Base-by-base conservation (phyloP, 2,113 vertebrate species). In the Gnathochromis pfefferi region DNA sequence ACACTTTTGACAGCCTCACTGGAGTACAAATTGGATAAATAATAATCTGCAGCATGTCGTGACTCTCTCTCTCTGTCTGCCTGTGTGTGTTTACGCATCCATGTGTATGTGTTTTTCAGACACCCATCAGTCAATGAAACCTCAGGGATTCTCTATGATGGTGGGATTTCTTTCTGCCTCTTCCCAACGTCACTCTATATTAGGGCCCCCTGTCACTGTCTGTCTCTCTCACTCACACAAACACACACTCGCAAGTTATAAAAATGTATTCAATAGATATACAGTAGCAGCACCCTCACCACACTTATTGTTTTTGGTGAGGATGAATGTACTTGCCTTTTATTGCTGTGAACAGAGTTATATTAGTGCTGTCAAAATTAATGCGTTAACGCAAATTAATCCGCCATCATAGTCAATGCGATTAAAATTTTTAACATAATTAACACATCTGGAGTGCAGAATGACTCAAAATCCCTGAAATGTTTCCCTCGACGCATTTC, bases 11-110 rank as follows among this genome's bases (percentile, higher is more conserved):
- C 87, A 90, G 60, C 60, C 85, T 75, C 82, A 28, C 45, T 81
- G 80, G 63, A 87, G 85, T 87, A 80, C 82, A 90, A 87, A 85
- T 70, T 89, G 85, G 87, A 92, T 92, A 88, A 90, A 92, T 90
- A 86, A 90, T 82, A 75, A 88, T 86, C 79, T 83, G 82, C 65
- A 80, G 82, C 33, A 70, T 42, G 73, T 58, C 9, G 4, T 85
- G 86, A 88, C 28, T 81, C 2, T 19, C 19, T 40, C 10, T 14
- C 23, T 78, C 23, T 79, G n/a, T 65, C 3, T 42, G 14, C 33
- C 3, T 28, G 42, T 28, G 47, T 49, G 42, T 78, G 83, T 49
- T 5, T 33, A 9, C 5, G 2, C n/a, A 45, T 47, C 16, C 28
- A 11, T 82, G 54, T 63, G 73, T 80, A 31, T 21, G 23, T 19